Evolutionary conservation across 2,888 invertebrate species (phyloP).

Genomic region (Eupithecia pulchellata): DNA sequence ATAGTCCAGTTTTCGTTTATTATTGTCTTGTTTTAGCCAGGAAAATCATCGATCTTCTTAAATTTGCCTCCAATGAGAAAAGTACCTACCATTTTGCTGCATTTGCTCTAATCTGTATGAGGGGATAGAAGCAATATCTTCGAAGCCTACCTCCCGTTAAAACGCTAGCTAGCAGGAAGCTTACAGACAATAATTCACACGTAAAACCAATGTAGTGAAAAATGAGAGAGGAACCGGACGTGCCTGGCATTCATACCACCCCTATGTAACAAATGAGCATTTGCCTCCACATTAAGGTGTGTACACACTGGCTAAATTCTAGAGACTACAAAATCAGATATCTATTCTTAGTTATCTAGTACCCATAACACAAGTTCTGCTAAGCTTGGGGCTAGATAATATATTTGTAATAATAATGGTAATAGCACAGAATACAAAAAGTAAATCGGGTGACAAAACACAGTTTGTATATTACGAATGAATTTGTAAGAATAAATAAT

Average conservation of each 20-base stretch:
- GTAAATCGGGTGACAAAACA: neutral
- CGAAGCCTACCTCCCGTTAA: conserved; percentile 34
- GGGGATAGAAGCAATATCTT: conserved; percentile 59
- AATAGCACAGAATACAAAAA: neutral
- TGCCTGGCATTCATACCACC: conserved; percentile 71
- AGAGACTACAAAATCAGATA: neutral
- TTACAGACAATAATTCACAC: conserved; percentile 82
- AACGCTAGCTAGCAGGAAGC: conserved; percentile 54
- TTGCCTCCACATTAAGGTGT: conserved; percentile 61
- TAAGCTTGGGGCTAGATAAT: too few relatives aligned
- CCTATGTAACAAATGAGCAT: conserved; percentile 77
- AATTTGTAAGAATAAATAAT: neutral
- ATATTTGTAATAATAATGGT: neutral
- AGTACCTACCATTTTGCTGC: conserved; percentile 4
- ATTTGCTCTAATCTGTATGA: conserved; percentile 25
- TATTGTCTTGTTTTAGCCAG: neutral
- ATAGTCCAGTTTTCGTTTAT: neutral
- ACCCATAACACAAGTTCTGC: too few relatives aligned
- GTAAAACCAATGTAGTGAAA: conserved; percentile 85
- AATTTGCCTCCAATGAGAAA: neutral
- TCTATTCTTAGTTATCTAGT: too few relatives aligned
- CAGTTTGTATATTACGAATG: neutral
- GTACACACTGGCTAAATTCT: conserved; percentile 5
- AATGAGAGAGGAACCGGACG: conserved; percentile 80
- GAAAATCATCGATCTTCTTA: neutral